Conservation (phyloP, 2,888 invertebrate genomes). For the Gibbula magus region DNA sequence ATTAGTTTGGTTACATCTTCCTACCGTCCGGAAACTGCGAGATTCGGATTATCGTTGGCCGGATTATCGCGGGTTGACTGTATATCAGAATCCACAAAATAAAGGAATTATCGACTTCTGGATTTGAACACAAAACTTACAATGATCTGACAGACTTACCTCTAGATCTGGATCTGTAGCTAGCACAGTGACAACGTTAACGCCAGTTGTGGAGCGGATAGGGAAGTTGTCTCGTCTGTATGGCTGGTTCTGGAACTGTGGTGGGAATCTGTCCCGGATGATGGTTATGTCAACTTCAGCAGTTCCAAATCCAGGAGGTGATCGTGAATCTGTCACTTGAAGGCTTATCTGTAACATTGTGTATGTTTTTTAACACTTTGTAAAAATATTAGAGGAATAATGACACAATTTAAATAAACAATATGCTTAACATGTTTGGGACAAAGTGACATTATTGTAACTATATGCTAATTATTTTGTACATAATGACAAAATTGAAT, state of each 20-base stretch:
- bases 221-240: constrained; percentile 44
- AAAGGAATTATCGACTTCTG: too few species aligned
- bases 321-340: constrained; percentile 57
- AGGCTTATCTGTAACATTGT: constrained; percentile 57
- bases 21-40: too few species aligned
- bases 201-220: constrained; percentile 15
- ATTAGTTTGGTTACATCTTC: too few species aligned
- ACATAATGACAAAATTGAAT: too few species aligned
- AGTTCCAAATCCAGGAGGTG: constrained; percentile 41
- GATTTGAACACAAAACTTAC: too few species aligned
- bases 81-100: too few species aligned
- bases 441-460: too few species aligned
- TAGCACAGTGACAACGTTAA: neutral
- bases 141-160: neutral
- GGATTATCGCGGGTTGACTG: too few species aligned
- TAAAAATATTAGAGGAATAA: too few species aligned
- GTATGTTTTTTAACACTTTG: neutral
- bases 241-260: constrained; percentile 49
- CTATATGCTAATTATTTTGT: too few species aligned
- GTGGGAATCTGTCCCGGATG: constrained; percentile 42
- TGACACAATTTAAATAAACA: neutral
- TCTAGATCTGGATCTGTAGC: constrained; percentile 5
- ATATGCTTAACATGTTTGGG: neutral
- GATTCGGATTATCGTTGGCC: too few species aligned
- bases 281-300: constrained; percentile 53